Evolutionary conservation across 2,888 invertebrate genomes (phyloP), one percentile per base, ranked within the genome.

Genomic region (Dioctria rufipes): DNA sequence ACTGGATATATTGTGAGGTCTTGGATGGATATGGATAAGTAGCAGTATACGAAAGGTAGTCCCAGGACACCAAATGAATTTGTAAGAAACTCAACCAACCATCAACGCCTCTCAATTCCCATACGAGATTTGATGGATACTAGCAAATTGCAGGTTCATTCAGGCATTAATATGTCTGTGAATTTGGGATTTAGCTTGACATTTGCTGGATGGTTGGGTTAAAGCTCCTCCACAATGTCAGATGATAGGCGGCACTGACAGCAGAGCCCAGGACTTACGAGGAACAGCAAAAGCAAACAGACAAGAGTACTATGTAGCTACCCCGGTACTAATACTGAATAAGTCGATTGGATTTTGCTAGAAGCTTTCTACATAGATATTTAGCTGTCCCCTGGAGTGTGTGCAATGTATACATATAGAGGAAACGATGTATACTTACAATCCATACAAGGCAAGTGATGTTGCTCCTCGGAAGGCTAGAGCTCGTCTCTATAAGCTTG

Each of bases 151-250:
- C 77, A 81, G 83, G 83, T 83, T 83, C 83, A 83, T 83, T 83
- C 83, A 78, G 80, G 83, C 83, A 84, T 83, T 83, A 84, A 83
- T 84, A 83, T 83, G 82, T 80, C 82, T 82, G 83, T 82, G 83
- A 84, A 81, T 83, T 83, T 81, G 83, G 83, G 83, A 84, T 83
- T 83, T 83, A 82, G 82, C 83, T 82, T 83, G 84, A 83, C 84
- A 82, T 84, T 83, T 84, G 83, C 80, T 84, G 83, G 84, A 83
- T 83, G 83, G 78, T 80, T 83, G 78, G 81, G 81, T 81, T 82
- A 78, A 73, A 65, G 67, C 78, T 82, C 81, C 71, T 25, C 78
- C 71, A 60, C 73, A 80, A 77, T 75, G 80, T 80, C 80, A 77
- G 80, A 49, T 4, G 66, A 49, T 65, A 46, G 65, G 60, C 61